Evolutionary conservation across 2,888 invertebrate genomes (phyloP).

Genomic region (Conistra vaccinii): DNA sequence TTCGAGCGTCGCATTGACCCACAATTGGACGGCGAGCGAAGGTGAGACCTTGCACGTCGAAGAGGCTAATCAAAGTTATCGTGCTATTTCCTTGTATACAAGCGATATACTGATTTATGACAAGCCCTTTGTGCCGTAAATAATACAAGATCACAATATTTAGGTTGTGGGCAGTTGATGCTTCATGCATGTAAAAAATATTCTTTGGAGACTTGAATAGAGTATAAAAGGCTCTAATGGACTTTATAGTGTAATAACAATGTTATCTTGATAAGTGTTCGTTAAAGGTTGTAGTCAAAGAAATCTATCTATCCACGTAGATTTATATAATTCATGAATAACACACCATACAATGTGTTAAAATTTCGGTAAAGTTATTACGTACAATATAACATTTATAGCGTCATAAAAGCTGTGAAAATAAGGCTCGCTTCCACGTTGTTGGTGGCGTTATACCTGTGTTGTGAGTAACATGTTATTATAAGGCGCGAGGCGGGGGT

Average conservation of each 20-base stretch:
- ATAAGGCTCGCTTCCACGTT: constrained; percentile 44
- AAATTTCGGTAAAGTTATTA: constrained; percentile 52
- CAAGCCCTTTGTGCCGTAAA: constrained; percentile 72
- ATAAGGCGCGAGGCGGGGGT: constrained; percentile 68
- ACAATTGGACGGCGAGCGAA: constrained; percentile 70
- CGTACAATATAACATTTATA: constrained; percentile 57
- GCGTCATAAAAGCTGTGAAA: constrained; percentile 59
- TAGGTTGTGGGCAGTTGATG: constrained; percentile 59
- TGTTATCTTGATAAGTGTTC: background rate
- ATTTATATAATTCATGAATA: constrained; percentile 25
- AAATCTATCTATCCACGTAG: constrained; percentile 3
- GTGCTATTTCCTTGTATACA: constrained; percentile 79
- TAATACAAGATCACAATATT: constrained; percentile 69
- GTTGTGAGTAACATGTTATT: constrained; percentile 65
- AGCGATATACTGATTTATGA: constrained; percentile 78
- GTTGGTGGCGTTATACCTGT: constrained; percentile 54
- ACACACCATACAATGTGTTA: constrained; percentile 38
- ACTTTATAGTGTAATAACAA: background rate
- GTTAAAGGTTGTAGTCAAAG: constrained; percentile 11
- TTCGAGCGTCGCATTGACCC: constrained; percentile 71
- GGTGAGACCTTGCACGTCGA: constrained; percentile 73
- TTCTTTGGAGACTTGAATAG: constrained; percentile 30
- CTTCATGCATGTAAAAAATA: constrained; percentile 62
- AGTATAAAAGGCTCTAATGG: constrained; percentile 22
- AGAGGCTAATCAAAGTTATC: constrained; percentile 81